These are phyloP conservation scores for Cryptoprocta ferox DNA, from an alignment of 2,797 vertebrate species.

Conservation along the genomic window DNA sequence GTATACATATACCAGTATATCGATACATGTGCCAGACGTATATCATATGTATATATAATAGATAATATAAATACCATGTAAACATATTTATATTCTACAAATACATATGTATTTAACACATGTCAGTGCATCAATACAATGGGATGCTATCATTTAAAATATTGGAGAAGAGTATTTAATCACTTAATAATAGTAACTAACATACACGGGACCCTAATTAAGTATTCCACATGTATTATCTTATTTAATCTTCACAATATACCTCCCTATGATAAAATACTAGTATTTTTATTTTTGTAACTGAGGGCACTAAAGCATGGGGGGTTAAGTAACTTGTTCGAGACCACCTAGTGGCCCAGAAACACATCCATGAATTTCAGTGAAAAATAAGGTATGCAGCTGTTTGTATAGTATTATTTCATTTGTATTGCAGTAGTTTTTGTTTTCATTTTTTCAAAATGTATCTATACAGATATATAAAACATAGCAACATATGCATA, in stretches of 20 bases:
- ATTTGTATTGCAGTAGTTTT: not conserved
- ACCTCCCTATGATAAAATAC: not conserved
- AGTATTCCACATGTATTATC: not conserved
- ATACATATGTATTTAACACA: not conserved
- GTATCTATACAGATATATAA: not conserved
- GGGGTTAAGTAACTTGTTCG: not conserved
- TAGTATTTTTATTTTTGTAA: not conserved
- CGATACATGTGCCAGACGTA: not conserved
- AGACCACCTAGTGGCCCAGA: not conserved
- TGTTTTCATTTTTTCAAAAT: not conserved
- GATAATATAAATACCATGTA: not conserved
- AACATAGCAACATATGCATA: not conserved
- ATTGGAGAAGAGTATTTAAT: not conserved
- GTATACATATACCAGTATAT: not conserved
- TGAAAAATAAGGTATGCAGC: not conserved
- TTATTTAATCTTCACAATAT: not conserved
- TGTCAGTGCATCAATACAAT: not conserved
- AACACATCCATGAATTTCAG: not conserved
- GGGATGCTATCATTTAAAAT: not conserved
- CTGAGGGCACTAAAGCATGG: not conserved
- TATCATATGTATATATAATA: too few relatives aligned
- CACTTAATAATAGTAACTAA: not conserved
- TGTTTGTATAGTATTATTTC: not conserved
- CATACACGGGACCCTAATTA: not conserved
- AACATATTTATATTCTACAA: not conserved